Evolutionary conservation across 2,797 vertebrate genomes (phyloP).

Genomic region (Hydrolagus colliei): DNA sequence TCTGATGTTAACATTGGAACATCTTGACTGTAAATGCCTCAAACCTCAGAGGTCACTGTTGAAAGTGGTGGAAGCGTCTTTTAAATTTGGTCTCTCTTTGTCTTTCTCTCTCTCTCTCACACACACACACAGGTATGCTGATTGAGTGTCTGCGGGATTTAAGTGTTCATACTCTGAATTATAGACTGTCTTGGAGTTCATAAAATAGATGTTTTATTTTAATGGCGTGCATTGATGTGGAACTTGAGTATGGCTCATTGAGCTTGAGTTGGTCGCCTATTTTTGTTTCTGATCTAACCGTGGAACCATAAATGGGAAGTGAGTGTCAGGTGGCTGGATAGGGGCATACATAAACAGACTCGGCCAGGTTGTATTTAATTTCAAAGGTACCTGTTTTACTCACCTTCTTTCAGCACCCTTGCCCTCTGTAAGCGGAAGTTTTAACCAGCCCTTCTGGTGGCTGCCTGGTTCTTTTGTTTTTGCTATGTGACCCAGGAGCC

Average conservation of each 20-base stretch:
- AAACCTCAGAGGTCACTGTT: not conserved
- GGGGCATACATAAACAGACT: not conserved
- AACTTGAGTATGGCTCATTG: not conserved
- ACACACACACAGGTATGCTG: not conserved
- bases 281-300: not conserved
- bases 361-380: not conserved
- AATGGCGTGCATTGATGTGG: not conserved
- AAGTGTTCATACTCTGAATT: not conserved
- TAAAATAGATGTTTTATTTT: not conserved
- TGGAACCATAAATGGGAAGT: not conserved
- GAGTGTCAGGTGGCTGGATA: not conserved
- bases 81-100: not conserved
- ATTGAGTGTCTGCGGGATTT: not conserved
- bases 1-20: not conserved
- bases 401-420: not conserved
- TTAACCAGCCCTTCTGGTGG: not conserved
- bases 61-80: not conserved
- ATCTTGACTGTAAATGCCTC: not conserved
- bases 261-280: not conserved
- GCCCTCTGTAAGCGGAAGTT: not conserved
- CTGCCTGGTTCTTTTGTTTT: not conserved
- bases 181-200: not conserved
- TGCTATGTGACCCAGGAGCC: not conserved
- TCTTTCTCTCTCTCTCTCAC: no score
- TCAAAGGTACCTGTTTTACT: not conserved